These are phyloP conservation scores for Brachypodius melanocephalos DNA, from an alignment of 2,113 vertebrate genomes.

Conservation along the genomic window DNA sequence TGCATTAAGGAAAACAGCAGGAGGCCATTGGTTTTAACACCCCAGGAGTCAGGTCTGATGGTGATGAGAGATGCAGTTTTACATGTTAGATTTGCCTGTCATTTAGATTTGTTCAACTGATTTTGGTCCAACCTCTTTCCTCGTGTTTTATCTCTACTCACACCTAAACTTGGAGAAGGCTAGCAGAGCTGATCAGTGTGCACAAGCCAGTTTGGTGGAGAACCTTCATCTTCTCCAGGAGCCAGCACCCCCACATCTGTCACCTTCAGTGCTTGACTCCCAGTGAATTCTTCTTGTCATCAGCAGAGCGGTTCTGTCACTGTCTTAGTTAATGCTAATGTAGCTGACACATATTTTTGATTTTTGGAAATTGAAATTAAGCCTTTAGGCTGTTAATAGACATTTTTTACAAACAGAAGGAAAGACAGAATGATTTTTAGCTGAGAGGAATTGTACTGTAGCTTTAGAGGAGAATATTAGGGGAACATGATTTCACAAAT, in stretches of 20 bases:
- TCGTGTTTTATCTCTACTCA: not conserved
- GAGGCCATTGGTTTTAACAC: not conserved
- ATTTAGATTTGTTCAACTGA: not conserved
- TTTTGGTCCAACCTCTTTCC: not conserved
- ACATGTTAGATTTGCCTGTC: not conserved
- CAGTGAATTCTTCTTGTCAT: not conserved
- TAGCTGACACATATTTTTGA: not conserved
- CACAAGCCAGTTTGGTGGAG: not conserved
- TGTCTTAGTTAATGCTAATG: not conserved
- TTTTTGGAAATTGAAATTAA: not conserved
- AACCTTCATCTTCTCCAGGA: not conserved
- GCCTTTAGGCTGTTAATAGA: not conserved
- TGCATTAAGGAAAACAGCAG: not conserved
- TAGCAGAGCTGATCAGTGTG: not conserved
- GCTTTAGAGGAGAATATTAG: constrained; percentile 1
- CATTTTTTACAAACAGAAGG: not conserved
- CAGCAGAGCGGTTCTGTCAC: not conserved
- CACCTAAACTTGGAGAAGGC: not conserved
- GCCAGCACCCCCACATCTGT: not conserved
- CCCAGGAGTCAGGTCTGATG: not conserved
- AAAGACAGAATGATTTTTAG: not conserved
- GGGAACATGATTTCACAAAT: constrained; percentile 22
- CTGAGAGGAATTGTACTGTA: not conserved
- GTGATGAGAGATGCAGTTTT: not conserved
- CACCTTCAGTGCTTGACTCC: not conserved